Evolutionary conservation across 2,113 vertebrate species (phyloP).

Genomic region (Nothoprocta perdicaria): DNA sequence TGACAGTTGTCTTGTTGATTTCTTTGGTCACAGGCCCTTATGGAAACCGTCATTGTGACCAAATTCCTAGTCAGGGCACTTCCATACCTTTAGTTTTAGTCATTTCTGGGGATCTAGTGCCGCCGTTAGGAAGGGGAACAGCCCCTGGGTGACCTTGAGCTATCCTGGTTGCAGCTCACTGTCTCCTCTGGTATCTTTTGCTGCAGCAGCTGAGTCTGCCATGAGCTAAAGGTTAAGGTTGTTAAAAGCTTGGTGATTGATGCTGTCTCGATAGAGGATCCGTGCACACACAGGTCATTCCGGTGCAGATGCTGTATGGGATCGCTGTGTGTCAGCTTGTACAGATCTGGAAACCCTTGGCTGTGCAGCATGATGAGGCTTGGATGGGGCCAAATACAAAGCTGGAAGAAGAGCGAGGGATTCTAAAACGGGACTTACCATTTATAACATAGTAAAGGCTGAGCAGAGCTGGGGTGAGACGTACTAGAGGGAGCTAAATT

Average conservation of each 20-base stretch:
- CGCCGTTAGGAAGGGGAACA: slow-evolving; percentile 2
- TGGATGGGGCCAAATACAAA: not conserved
- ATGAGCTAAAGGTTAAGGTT: not conserved
- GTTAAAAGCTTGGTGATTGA: not conserved
- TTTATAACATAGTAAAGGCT: not conserved
- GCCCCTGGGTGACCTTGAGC: slow-evolving; percentile 25
- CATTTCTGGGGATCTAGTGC: not conserved
- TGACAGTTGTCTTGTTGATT: not conserved
- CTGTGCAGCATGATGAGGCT: not conserved
- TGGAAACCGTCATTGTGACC: not conserved
- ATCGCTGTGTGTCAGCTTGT: not conserved
- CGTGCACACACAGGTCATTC: not conserved
- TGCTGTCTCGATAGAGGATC: not conserved
- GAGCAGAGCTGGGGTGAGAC: not conserved
- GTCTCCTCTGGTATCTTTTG: not conserved
- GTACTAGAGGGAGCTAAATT: not conserved
- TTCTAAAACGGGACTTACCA: slow-evolving; percentile 1
- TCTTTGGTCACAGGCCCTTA: not conserved
- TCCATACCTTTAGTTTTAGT: not conserved
- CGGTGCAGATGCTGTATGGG: not conserved
- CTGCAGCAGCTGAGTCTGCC: not conserved
- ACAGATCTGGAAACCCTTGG: not conserved
- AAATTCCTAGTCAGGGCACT: not conserved
- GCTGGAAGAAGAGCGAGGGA: not conserved
- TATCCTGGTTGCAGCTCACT: not conserved